Base-by-base conservation (phyloP, 2,113 vertebrate species). In the Callipepla squamata region DNA sequence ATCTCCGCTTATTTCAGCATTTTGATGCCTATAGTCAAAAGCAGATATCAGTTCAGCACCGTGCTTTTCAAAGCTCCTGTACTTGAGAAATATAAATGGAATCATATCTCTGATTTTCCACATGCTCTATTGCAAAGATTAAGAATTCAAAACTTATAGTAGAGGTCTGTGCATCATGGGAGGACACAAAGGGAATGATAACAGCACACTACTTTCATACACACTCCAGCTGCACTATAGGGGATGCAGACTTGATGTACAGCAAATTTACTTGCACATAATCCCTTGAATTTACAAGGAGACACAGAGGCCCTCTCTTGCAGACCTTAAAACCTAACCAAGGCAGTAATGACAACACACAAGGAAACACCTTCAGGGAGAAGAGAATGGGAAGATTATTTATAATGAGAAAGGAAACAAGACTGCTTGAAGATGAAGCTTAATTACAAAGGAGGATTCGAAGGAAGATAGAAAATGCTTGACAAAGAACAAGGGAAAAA, bases 361-460 rank as follows among this genome's bases (percentile, higher is more conserved):
- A 28, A 6, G 26, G 22, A 26, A 84, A 81, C 62, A 61, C 30
- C 30, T 72, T 61, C 34, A 58, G 36, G 44, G 67, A 75, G 23
- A 32, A 90, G 78, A 79, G 69, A 83, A 59, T 4, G 18, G 67
- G 36, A 61, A 74, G 48, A 67, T 83, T 68, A 84, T 68, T 86
- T 67, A 40, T 80, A 74, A 86, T 38, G 57, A 93, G 76, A 81
- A 89, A 92, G 90, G 20, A 30, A 66, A 8, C 25, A 58, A 88
- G 74, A 69, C 53, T 89, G 40, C 57, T 92, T 78, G 69, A 81
- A 92, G 77, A 89, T 32, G 61, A 32, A 63, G 36, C 30, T 90
- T 94, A 91, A 95, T 96, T 92, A 79, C 65, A 80, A 65, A 48
- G 44, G 47, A 90, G 28, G 44, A 76, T 90, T 79, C 89, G 70